These are phyloP conservation scores for Patella pellucida DNA, from an alignment of 2,888 invertebrate genomes.

Conservation along the genomic window DNA sequence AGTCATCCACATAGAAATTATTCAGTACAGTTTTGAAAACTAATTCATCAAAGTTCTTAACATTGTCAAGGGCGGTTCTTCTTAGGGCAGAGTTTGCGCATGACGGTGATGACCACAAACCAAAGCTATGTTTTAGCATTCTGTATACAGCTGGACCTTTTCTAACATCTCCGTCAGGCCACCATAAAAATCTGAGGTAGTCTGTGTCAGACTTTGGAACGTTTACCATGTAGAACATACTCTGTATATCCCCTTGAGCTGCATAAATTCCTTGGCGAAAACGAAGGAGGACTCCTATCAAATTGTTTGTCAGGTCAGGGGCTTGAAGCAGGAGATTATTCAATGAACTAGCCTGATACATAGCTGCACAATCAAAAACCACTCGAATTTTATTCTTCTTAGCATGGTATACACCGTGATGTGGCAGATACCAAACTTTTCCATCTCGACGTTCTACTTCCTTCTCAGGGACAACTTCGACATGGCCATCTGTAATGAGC, in stretches of 20 bases:
- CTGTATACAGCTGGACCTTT: no score
- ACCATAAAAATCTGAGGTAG: slow-evolving; percentile 27
- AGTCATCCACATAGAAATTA: no score
- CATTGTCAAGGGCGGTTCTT: no score
- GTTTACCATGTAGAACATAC: slow-evolving; percentile 30
- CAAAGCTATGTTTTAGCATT: no score
- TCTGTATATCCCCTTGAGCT: slow-evolving; percentile 29
- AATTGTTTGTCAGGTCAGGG: slow-evolving; percentile 29
- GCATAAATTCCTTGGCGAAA: slow-evolving; percentile 32
- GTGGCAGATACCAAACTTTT: slow-evolving; percentile 21
- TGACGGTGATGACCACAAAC: no score
- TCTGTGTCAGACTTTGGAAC: slow-evolving; percentile 26
- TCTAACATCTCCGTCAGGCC: not conserved
- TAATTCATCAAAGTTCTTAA: no score
- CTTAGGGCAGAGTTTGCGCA: no score
- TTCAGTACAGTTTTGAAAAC: no score
- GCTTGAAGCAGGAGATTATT: slow-evolving; percentile 32
- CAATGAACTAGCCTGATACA: slow-evolving; percentile 24
- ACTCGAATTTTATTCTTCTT: slow-evolving; percentile 27
- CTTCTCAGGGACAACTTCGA: slow-evolving; percentile 15
- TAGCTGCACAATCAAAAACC: slow-evolving; percentile 38
- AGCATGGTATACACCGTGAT: slow-evolving; percentile 13
- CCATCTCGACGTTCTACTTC: not conserved
- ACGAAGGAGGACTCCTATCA: slow-evolving; percentile 31
- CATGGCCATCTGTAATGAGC: slow-evolving; percentile 26